These are phyloP conservation scores for Crambe crambe DNA, from an alignment of 37 sponge, comb jelly and placozoan genomes.

Conservation along the genomic window DNA sequence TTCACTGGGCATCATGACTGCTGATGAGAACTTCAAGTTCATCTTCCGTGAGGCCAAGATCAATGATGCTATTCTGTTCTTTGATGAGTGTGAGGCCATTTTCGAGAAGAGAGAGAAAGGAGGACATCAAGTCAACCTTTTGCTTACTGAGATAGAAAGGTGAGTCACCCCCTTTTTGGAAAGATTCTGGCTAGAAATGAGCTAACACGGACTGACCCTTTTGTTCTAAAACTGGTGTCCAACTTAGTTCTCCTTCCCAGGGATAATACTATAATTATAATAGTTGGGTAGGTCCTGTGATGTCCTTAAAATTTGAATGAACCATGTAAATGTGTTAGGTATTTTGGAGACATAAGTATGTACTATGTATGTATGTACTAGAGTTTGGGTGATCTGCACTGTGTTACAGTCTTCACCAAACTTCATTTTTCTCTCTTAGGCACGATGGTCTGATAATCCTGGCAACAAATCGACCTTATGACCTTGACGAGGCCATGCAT, in stretches of 20 bases:
- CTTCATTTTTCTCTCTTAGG: conserved; percentile 18
- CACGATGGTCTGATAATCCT: conserved; percentile 87
- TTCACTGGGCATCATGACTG: conserved; percentile 76
- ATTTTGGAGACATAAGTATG: too few relatives aligned
- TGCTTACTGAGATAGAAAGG: conserved; percentile 85
- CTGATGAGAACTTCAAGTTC: conserved; percentile 91
- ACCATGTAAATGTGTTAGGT: too few relatives aligned
- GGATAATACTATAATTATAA: too few relatives aligned
- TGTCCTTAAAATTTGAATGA: too few relatives aligned
- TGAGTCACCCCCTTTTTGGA: not conserved
- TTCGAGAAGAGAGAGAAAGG: conserved; percentile 87
- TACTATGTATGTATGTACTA: too few relatives aligned
- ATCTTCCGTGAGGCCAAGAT: conserved; percentile 91
- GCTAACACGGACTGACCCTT: too few relatives aligned
- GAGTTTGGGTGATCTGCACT: too few relatives aligned
- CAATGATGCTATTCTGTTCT: conserved; percentile 92
- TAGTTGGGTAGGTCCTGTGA: too few relatives aligned
- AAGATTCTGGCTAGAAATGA: too few relatives aligned
- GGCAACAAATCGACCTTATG: conserved; percentile 84
- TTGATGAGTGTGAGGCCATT: conserved; percentile 93
- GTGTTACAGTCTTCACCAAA: not conserved
- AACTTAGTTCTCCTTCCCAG: too few relatives aligned
- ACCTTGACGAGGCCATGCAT: conserved; percentile 87
- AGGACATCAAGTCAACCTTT: conserved; percentile 71
- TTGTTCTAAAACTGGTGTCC: not conserved